A percentile compares a stretch with the other conserved stretches of the same genome.
These are phyloP conservation scores for Himalopsyche anomala DNA, from an alignment of 2,888 invertebrate genomes.

Conservation along the genomic window DNA sequence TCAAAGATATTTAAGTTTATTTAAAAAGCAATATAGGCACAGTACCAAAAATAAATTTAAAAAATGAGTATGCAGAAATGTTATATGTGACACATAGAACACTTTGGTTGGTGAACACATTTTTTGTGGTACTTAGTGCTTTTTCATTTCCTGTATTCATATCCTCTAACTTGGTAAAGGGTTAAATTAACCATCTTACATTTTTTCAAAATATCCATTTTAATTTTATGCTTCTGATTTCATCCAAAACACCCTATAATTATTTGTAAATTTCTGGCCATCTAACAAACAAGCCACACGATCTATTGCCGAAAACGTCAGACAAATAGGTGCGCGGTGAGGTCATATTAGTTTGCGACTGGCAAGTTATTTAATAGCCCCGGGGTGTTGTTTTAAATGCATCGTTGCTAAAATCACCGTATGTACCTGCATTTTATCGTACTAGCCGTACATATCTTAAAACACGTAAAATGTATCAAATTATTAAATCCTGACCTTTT, in stretches of 20 bases:
- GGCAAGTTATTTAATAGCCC: slow-evolving; percentile 51
- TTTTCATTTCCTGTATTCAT: too few species aligned
- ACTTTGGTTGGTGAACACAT: too few species aligned
- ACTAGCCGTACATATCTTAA: neutral
- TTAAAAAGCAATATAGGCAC: too few species aligned
- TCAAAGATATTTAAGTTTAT: too few species aligned
- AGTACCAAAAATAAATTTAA: too few species aligned
- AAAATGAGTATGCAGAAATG: too few species aligned
- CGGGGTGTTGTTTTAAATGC: slow-evolving; percentile 32
- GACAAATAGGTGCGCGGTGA: slow-evolving; percentile 60
- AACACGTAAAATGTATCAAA: neutral
- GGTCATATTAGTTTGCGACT: slow-evolving; percentile 60
- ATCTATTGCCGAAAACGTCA: slow-evolving; percentile 61
- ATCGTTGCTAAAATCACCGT: slow-evolving; percentile 34
- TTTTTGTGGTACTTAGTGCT: too few species aligned
- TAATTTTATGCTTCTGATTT: neutral
- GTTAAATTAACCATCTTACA: too few species aligned
- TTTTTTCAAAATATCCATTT: too few species aligned
- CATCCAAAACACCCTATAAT: neutral
- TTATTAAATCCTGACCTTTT: too few species aligned
- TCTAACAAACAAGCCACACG: slow-evolving; percentile 53
- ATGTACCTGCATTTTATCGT: neutral
- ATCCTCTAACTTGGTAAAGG: too few species aligned
- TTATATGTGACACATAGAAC: too few species aligned
- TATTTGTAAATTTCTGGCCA: slow-evolving; percentile 2